A percentile compares a stretch with the other conserved stretches of the same genome.
Evolutionary conservation across 2,113 vertebrate genomes (phyloP).

Genomic region (Delphinapterus leucas): DNA sequence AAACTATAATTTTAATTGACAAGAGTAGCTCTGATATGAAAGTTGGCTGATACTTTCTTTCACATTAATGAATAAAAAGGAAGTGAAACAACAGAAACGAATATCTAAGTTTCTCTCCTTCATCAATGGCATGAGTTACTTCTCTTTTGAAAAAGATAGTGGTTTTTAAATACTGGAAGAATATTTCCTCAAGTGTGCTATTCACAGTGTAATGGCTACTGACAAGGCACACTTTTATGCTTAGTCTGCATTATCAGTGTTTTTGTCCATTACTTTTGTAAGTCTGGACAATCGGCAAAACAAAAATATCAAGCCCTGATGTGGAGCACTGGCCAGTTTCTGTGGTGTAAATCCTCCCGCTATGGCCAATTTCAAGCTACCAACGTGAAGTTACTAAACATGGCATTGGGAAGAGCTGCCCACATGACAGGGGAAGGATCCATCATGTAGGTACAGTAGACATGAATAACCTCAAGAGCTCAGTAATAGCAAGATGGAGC

Average conservation of each 20-base stretch:
- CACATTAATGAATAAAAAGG: constrained; percentile 5
- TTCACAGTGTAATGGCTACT: too few species aligned
- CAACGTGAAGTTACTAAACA: accelerated
- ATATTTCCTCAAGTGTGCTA: not conserved
- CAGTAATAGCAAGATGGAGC: not conserved
- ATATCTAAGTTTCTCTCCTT: not conserved
- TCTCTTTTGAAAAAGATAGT: not conserved
- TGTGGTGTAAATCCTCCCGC: not conserved
- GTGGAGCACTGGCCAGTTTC: not conserved
- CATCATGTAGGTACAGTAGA: accelerated
- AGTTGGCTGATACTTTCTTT: not conserved
- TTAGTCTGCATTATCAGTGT: not conserved
- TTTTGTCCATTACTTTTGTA: not conserved
- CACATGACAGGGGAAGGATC: accelerated
- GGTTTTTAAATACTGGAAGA: not conserved
- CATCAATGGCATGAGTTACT: not conserved
- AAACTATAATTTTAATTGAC: not conserved
- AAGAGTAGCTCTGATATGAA: not conserved
- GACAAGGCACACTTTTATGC: not conserved
- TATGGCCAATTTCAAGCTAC: not conserved
- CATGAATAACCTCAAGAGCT: not conserved
- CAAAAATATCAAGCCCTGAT: not conserved
- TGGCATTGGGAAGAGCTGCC: not conserved
- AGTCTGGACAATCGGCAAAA: not conserved
- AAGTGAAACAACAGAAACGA: not conserved